A percentile compares a stretch with the other conserved stretches of the same genome.
These are phyloP conservation scores for Brachionus plicatilis DNA, from an alignment of 1,140 invertebrate genomes.

Conservation along the genomic window DNA sequence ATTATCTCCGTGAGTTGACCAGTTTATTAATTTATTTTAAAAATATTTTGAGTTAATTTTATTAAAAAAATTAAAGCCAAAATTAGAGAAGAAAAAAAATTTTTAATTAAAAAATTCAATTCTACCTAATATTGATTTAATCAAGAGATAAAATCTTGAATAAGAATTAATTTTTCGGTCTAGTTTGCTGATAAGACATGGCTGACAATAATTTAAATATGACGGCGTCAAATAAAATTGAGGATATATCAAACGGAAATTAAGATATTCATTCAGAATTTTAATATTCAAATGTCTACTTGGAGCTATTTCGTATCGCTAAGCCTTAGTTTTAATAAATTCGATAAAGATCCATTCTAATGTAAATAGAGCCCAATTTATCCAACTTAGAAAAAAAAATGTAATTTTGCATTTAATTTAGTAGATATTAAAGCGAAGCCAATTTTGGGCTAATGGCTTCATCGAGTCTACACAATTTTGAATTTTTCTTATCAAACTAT, in stretches of 20 bases:
- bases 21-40: too few relatives aligned
- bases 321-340: background rate
- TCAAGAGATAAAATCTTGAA: background rate
- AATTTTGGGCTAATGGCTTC: constrained; percentile 27
- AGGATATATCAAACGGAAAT: constrained; percentile 20
- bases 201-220: background rate
- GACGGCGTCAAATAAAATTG: background rate
- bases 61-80: too few relatives aligned
- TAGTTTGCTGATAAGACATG: background rate
- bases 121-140: background rate
- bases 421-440: background rate
- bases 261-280: background rate
- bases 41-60: too few relatives aligned
- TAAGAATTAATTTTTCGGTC: background rate
- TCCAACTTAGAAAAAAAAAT: constrained; percentile 21
- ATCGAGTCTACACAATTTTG: constrained; percentile 1
- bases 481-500: constrained; percentile 6
- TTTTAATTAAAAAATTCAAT: background rate
- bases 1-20: too few relatives aligned
- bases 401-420: constrained; percentile 14
- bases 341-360: background rate
- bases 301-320: background rate
- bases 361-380: constrained; percentile 1
- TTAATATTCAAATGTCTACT: constrained; percentile 23
- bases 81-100: too few relatives aligned